Conservation (phyloP, 2,797 vertebrate genomes). For the Sphaeramia orbicularis region DNA sequence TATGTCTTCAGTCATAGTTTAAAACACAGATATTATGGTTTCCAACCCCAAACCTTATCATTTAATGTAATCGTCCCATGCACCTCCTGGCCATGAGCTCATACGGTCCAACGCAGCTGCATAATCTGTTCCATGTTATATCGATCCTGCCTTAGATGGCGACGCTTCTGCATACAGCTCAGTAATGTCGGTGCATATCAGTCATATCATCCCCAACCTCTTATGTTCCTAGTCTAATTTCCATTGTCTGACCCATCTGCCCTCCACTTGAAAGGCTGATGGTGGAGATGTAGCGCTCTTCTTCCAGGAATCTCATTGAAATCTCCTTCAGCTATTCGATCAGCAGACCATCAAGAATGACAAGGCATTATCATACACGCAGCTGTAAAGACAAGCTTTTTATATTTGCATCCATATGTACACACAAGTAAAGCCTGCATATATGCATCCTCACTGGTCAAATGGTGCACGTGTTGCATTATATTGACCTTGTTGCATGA, state of each 20-base stretch:
- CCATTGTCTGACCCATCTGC: constrained; percentile 53
- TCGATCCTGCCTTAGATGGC: constrained; percentile 30
- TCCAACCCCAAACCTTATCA: constrained; percentile 25
- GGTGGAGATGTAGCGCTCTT: constrained; percentile 35
- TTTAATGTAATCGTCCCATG: constrained; percentile 45
- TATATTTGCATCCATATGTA: neutral
- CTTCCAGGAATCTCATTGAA: constrained; percentile 62
- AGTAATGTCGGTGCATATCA: constrained; percentile 63
- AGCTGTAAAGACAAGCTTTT: constrained; percentile 3
- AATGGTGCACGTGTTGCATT: no score
- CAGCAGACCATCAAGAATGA: constrained; percentile 35
- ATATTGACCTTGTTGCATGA: no score
- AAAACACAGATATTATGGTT: constrained; percentile 1
- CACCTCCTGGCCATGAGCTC: constrained; percentile 29
- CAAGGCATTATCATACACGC: constrained; percentile 20
- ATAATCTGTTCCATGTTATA: constrained; percentile 44
- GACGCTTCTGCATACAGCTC: constrained; percentile 39
- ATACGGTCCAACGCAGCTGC: constrained; percentile 10
- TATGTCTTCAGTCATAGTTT: neutral
- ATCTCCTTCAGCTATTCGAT: constrained; percentile 37
- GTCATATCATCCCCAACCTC: constrained; percentile 49
- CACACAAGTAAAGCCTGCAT: neutral
- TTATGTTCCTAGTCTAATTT: constrained; percentile 63
- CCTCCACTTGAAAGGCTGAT: constrained; percentile 54
- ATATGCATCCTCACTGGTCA: neutral